Evolutionary conservation across 2,797 vertebrate genomes (phyloP).

Genomic region (Pipistrellus pygmaeus): DNA sequence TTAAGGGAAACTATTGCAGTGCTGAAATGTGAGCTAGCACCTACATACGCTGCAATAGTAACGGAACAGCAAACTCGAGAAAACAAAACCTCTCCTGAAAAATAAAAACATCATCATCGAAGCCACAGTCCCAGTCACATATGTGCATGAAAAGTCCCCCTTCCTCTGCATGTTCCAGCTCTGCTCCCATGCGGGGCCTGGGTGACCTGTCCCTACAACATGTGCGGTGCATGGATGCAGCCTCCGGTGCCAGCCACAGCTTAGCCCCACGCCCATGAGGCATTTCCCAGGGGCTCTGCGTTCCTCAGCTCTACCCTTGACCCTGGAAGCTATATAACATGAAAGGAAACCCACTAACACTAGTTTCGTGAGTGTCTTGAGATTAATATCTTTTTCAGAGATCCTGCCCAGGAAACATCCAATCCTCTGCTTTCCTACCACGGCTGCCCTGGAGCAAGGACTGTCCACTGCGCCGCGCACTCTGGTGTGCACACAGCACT

Average conservation of each 20-base stretch:
- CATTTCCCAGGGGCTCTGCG: neutral
- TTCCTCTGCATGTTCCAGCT: neutral
- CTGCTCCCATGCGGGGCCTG: rapidly evolving
- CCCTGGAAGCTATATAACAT: neutral
- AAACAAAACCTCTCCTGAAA: neutral
- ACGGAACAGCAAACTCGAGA: slow-evolving; percentile 12
- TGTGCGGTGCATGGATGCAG: neutral
- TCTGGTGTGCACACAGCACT: too few species aligned
- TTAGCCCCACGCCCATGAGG: neutral
- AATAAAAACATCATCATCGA: neutral
- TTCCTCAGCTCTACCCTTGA: neutral
- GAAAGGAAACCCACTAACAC: neutral
- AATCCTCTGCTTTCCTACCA: neutral
- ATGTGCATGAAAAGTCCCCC: neutral
- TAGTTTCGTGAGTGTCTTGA: neutral
- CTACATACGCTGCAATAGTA: neutral
- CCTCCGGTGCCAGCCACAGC: neutral
- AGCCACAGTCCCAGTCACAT: neutral
- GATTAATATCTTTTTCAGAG: neutral
- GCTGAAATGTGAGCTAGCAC: slow-evolving; percentile 11
- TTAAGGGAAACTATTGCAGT: slow-evolving; percentile 58
- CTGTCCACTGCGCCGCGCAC: too few species aligned
- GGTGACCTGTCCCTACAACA: neutral
- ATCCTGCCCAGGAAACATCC: neutral
- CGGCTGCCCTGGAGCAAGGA: neutral